Evolutionary conservation across 1,140 invertebrate genomes (phyloP), one percentile per base, ranked within the genome.

Genomic region (Bombus waltoni): DNA sequence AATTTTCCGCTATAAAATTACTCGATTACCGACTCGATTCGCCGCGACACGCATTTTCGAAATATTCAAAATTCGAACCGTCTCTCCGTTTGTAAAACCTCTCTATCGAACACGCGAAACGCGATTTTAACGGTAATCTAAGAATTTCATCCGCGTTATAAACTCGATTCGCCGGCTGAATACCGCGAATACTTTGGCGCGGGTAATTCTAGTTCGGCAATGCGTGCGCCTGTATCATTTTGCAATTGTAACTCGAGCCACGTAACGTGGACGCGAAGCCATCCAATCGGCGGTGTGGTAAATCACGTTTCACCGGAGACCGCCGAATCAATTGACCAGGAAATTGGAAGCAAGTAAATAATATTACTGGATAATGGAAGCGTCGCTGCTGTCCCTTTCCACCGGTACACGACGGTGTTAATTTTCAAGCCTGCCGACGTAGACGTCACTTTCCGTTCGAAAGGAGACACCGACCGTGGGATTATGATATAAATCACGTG

Each of bases 401-500:
- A 10, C 22, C 57, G 73, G n/a, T 35, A 5, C 10, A 22, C 13
- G 40, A 6, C 1, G 32, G 70, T 66, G 77, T 85, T 85, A 81
- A 81, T 81, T 81, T 85, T 74, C 70, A 40, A 62, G 40, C 40
- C 25, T 35, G 15, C 25, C 66, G 22, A 25, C 40, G 40, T 22
- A 84, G 32, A 71, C 70, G 35, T 13, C 25, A 28, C 22, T 28
- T 5, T 3, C 15, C 28, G 22, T 62, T n/a, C 47, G 53, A 62
- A 65, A 38, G 68, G 32, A 65, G 68, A 72, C 76, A 53, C 66
- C 57, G 59, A n/a, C 32, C 59, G 38, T 35, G 15, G 66, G 66
- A 91, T 91, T 89, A 91, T 76, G 90, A 86, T 83, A 88, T 89
- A 91, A 91, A 91, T 91, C 88, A 86, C 76, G 32, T 25, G 9